These are phyloP conservation scores for Carduelis carduelis DNA, from an alignment of 2,797 vertebrate genomes.

Conservation along the genomic window DNA sequence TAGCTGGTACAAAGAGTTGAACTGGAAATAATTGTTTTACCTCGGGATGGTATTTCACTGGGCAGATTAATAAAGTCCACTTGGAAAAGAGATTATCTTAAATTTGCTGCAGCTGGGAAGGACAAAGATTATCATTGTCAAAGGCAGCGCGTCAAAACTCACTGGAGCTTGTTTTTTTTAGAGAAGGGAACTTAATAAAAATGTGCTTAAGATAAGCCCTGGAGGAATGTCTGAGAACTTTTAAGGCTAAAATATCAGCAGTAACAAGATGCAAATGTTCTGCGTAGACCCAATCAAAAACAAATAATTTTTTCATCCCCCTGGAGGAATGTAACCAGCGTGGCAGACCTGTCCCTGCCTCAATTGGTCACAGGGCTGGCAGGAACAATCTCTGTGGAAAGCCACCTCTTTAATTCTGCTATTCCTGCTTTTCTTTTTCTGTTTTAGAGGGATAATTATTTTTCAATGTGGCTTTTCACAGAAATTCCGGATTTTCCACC, in stretches of 20 bases:
- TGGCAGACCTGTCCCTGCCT: background rate
- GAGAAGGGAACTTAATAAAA: conserved; percentile 62
- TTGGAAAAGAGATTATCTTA: conserved; percentile 58
- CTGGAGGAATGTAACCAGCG: background rate
- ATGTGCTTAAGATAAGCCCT: conserved; percentile 58
- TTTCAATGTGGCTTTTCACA: background rate
- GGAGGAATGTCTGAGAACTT: conserved; percentile 64
- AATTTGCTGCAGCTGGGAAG: conserved; percentile 66
- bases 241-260: conserved; percentile 61
- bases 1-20: conserved; percentile 5
- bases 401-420: background rate
- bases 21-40: conserved; percentile 67
- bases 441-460: background rate
- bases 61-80: conserved; percentile 68
- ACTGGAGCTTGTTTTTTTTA: background rate
- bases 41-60: conserved; percentile 51
- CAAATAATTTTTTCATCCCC: conserved; percentile 30
- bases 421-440: background rate
- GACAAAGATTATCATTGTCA: conserved; percentile 62
- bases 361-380: conserved; percentile 20
- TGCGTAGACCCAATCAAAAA: conserved; percentile 3
- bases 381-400: background rate
- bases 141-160: conserved; percentile 29
- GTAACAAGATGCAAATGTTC: conserved; percentile 69
- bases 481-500: background rate